Evolutionary conservation across 2,888 invertebrate species (phyloP).

Genomic region (Platycnemis pennipes): DNA sequence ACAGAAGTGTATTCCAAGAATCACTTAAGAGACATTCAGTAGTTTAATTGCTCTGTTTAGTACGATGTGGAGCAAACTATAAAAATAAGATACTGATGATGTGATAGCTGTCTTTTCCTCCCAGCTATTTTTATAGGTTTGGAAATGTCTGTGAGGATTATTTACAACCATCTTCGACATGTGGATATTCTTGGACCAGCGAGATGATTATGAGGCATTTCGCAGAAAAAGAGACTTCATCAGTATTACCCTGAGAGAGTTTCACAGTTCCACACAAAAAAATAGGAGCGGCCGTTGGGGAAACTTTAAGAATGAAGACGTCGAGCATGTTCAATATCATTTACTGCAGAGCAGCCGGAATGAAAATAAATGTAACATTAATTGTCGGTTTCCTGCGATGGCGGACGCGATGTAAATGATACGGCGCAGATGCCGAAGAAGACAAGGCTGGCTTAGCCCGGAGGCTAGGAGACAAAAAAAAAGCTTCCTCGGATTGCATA

Average conservation of each 20-base stretch:
- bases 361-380: slow-evolving; percentile 25
- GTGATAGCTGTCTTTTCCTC: too few species aligned
- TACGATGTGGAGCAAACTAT: too few species aligned
- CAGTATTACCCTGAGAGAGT: not conserved
- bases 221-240: not conserved
- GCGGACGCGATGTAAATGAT: not conserved
- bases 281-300: not conserved
- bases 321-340: not conserved
- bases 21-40: too few species aligned
- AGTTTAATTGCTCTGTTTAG: too few species aligned
- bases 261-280: not conserved
- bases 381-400: not conserved
- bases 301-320: not conserved
- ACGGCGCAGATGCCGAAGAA: slow-evolving; percentile 24
- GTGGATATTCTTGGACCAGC: not conserved
- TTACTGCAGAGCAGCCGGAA: not conserved
- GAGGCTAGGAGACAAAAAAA: not conserved
- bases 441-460: not conserved
- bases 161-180: not conserved
- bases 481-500: slow-evolving; percentile 29
- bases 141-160: too few species aligned
- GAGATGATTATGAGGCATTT: not conserved
- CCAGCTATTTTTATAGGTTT: too few species aligned
- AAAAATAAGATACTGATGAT: too few species aligned
- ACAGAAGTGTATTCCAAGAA: too few species aligned